Percentiles rank a stretch among this genome's conserved stretches.
Evolutionary conservation across 2,797 vertebrate genomes (phyloP).

Genomic region (Perodicticus potto): DNA sequence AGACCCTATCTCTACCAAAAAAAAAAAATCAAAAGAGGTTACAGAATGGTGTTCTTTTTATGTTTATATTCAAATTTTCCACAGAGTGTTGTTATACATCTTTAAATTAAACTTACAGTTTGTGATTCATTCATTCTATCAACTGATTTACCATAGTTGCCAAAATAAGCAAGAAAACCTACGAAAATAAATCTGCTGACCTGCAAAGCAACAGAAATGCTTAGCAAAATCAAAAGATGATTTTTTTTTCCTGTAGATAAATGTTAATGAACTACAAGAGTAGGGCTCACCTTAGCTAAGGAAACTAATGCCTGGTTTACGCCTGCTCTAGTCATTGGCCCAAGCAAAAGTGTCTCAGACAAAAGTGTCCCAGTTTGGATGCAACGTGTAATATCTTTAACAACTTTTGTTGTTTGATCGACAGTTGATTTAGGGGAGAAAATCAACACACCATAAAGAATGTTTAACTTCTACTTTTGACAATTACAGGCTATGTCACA

Average conservation of each 20-base stretch:
- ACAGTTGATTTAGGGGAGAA: not conserved
- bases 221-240: not conserved
- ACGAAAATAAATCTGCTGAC: conserved; percentile 6
- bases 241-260: not conserved
- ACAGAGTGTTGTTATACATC: conserved; percentile 6
- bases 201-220: conserved; percentile 19
- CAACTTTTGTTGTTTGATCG: not conserved
- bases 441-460: not conserved
- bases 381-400: not conserved
- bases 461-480: not conserved
- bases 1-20: too few species aligned
- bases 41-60: not conserved
- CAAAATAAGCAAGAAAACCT: conserved; percentile 14
- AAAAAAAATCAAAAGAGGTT: conserved; percentile 47
- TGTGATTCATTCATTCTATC: conserved; percentile 40
- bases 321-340: not conserved
- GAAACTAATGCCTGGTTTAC: not conserved
- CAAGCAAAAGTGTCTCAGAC: not conserved
- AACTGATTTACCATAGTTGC: not conserved
- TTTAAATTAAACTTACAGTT: conserved; percentile 55
- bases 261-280: not conserved
- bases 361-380: not conserved
- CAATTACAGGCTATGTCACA: not conserved
- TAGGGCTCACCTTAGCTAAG: not conserved
- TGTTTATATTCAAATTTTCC: conserved; percentile 50